Conservation (phyloP, 2,113 vertebrate species). For the Anolis carolinensis region DNA sequence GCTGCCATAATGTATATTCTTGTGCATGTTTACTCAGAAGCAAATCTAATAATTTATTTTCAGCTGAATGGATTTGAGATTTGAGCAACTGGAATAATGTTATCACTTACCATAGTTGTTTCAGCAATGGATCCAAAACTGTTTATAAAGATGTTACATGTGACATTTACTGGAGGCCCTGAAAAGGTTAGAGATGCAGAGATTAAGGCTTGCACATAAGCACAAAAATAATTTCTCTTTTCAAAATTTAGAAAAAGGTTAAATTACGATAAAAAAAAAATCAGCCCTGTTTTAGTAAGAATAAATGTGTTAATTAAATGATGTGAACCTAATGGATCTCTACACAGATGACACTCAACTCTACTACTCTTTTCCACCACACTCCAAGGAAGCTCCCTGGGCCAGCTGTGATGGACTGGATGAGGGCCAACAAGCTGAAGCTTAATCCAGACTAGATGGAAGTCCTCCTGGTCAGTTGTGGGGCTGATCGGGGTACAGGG, state of each 20-base stretch:
- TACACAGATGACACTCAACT: too few species aligned
- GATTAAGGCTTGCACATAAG: slow-evolving; percentile 22
- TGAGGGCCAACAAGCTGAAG: too few species aligned
- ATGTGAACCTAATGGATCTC: neutral
- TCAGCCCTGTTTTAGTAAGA: neutral
- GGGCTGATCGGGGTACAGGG: too few species aligned
- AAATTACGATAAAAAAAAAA: neutral
- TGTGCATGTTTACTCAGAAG: neutral
- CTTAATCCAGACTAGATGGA: too few species aligned
- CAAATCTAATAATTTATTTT: neutral
- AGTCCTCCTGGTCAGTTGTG: too few species aligned
- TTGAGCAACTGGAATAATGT: slow-evolving; percentile 31
- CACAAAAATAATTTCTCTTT: neutral
- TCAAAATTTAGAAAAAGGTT: neutral
- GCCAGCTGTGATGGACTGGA: too few species aligned
- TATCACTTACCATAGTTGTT: slow-evolving; percentile 89
- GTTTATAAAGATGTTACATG: slow-evolving; percentile 97
- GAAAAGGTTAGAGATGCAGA: slow-evolving; percentile 53
- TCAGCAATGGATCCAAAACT: slow-evolving; percentile 96
- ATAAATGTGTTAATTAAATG: neutral
- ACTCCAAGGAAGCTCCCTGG: too few species aligned
- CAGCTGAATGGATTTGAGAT: slow-evolving; percentile 3
- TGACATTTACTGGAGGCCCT: slow-evolving; percentile 94
- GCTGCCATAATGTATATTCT: too few species aligned
- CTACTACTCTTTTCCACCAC: too few species aligned